phyloP scores from a whole-genome alignment of 2,113 vertebrate genomes.

The Fulica atra region DNA sequence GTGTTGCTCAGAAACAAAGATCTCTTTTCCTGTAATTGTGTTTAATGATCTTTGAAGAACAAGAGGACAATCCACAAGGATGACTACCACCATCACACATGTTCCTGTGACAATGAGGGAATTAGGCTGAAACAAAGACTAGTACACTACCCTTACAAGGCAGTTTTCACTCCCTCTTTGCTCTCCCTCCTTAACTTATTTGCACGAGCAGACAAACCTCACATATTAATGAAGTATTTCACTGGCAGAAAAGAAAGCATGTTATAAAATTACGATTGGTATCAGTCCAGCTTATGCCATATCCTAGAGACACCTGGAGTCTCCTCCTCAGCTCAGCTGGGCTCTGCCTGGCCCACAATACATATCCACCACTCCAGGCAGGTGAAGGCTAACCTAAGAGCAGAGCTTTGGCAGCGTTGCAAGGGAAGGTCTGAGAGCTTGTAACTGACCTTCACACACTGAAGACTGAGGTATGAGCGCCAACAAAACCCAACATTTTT shows the following conservation, averaged over 20 bases:
- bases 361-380: background rate
- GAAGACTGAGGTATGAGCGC: background rate
- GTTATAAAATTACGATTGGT: background rate
- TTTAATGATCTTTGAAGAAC: conserved; percentile 58
- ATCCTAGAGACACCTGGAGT: background rate
- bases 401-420: background rate
- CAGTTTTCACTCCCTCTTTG: conserved; percentile 34
- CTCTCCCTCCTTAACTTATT: background rate
- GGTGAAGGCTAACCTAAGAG: background rate
- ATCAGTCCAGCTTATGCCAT: background rate
- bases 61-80: conserved; percentile 54
- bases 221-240: background rate
- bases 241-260: background rate
- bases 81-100: conserved; percentile 59
- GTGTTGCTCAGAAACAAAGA: conserved; percentile 50
- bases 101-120: conserved; percentile 43
- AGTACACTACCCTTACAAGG: background rate
- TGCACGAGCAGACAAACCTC: background rate
- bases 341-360: background rate
- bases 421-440: background rate
- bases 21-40: conserved; percentile 59
- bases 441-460: background rate
- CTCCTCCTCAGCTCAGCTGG: background rate
- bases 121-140: conserved; percentile 43
- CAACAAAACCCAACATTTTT: background rate